A percentile compares a stretch with the other conserved stretches of the same genome.
Conservation (phyloP, 1,140 invertebrate genomes). For the Ceratina japonica region DNA sequence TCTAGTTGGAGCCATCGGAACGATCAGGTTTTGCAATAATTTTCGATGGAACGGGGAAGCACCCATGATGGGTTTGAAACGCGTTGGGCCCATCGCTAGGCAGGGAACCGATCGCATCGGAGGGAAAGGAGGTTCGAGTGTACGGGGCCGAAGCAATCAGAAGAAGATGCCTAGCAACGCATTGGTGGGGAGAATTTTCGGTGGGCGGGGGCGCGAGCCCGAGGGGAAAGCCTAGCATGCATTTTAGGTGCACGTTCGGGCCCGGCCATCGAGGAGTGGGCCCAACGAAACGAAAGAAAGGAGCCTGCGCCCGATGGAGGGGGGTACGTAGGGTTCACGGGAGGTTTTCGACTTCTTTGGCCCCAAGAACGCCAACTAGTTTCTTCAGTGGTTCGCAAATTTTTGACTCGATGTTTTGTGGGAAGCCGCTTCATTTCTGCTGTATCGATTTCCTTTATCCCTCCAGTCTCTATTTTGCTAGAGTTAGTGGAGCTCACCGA, state of each 20-base stretch:
- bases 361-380: constrained; percentile 74
- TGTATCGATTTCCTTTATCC: neutral
- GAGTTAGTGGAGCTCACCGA: too few species aligned
- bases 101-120: constrained; percentile 44
- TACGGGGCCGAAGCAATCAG: constrained; percentile 76
- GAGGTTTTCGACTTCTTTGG: constrained; percentile 79
- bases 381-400: constrained; percentile 79
- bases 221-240: constrained; percentile 75
- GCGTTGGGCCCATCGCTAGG: constrained; percentile 32
- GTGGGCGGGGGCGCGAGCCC: constrained; percentile 56
- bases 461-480: neutral
- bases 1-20: too few species aligned
- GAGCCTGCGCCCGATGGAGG: constrained; percentile 68
- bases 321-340: constrained; percentile 80
- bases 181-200: constrained; percentile 55
- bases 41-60: neutral
- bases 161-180: constrained; percentile 77
- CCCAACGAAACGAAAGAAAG: constrained; percentile 58
- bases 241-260: constrained; percentile 75
- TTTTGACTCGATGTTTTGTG: constrained; percentile 19
- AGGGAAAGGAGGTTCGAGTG: constrained; percentile 50
- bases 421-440: neutral
- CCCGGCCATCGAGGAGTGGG: constrained; percentile 54
- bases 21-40: too few species aligned
- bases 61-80: neutral